These are phyloP conservation scores for Poeciliopsis retropinna DNA, from an alignment of 2,113 vertebrate species.

Conservation along the genomic window DNA sequence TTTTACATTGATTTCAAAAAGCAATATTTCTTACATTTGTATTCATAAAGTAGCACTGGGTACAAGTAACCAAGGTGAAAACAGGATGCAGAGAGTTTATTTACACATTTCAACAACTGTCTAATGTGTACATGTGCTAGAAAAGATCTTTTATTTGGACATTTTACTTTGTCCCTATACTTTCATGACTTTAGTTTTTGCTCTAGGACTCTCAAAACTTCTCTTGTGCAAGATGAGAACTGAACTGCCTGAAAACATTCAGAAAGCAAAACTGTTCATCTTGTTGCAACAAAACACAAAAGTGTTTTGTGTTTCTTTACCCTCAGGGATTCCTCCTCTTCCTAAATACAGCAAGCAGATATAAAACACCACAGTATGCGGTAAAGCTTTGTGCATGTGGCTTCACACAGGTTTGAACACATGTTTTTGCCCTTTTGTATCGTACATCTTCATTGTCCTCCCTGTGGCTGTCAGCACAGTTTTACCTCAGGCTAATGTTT, in stretches of 20 bases:
- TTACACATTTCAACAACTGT: too few species aligned
- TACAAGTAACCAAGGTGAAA: too few species aligned
- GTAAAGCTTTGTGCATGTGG: neutral
- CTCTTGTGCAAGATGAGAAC: neutral
- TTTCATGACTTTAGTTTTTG: too few species aligned
- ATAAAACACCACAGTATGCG: constrained; percentile 1
- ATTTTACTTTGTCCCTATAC: too few species aligned
- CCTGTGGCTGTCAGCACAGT: constrained; percentile 39
- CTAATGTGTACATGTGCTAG: too few species aligned
- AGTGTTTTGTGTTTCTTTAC: constrained; percentile 1
- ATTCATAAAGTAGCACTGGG: too few species aligned
- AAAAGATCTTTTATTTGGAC: too few species aligned
- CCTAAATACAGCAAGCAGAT: constrained; percentile 6
- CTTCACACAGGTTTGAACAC: constrained; percentile 5
- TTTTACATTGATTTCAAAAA: too few species aligned
- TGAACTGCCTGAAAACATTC: constrained; percentile 2
- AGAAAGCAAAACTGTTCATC: neutral
- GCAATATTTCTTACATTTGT: too few species aligned
- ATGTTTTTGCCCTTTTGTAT: constrained; percentile 8
- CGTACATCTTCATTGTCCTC: constrained; percentile 18
- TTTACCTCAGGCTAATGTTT: constrained; percentile 68
- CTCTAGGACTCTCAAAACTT: too few species aligned
- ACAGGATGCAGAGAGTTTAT: too few species aligned
- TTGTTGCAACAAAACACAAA: neutral
- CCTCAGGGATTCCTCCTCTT: constrained; percentile 21